Evolutionary conservation across 2,797 vertebrate genomes (phyloP).

Genomic region (Cyprinodon diabolis): DNA sequence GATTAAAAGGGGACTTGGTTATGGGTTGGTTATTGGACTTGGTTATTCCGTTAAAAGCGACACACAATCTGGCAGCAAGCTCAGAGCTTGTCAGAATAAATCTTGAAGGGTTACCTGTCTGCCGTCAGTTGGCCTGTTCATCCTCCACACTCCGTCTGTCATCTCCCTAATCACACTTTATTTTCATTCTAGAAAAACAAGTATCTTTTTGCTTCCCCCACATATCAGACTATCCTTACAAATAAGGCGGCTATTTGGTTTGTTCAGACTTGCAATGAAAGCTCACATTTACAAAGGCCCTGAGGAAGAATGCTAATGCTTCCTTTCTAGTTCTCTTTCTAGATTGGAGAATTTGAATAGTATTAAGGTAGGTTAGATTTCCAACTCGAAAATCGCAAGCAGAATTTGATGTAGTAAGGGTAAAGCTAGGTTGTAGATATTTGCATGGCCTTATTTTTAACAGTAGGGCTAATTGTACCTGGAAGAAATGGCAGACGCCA

Average conservation of each 20-base stretch:
- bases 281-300: neutral
- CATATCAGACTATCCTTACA: constrained; percentile 23
- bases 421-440: constrained; percentile 1
- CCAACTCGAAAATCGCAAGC: neutral
- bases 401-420: neutral
- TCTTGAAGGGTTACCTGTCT: constrained; percentile 58
- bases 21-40: no score
- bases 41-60: constrained; percentile 7
- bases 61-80: constrained; percentile 14
- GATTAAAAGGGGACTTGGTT: neutral
- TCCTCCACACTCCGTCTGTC: constrained; percentile 63
- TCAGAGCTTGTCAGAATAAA: constrained; percentile 53
- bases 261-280: neutral
- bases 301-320: constrained; percentile 1
- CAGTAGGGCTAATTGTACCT: constrained; percentile 2
- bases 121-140: constrained; percentile 65
- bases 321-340: neutral
- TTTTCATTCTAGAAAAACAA: neutral
- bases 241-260: neutral
- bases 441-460: neutral
- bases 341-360: neutral
- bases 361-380: neutral
- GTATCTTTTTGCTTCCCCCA: constrained; percentile 9
- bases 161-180: constrained; percentile 33
- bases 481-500: neutral